A percentile compares a stretch with the other conserved stretches of the same genome.
Evolutionary conservation across 2,888 invertebrate genomes (phyloP).

Genomic region (Oxycera nigricornis): DNA sequence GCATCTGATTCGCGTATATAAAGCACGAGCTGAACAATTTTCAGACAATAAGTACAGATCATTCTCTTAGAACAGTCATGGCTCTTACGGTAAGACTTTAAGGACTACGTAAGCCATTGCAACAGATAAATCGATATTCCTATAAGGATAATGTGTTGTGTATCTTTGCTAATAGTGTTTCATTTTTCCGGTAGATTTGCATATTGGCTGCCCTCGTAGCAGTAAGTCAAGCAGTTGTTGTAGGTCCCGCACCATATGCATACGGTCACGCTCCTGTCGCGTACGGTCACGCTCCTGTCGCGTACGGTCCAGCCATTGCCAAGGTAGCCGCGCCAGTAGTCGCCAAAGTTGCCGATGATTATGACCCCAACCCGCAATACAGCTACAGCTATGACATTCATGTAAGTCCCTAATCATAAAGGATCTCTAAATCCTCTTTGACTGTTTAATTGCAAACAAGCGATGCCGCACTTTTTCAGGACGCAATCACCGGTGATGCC

Average conservation of each 20-base stretch:
- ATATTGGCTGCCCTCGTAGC: constrained; percentile 56
- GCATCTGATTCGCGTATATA: constrained; percentile 44
- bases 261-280: constrained; percentile 47
- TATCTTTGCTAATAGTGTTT: neutral
- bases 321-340: constrained; percentile 56
- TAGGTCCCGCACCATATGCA: constrained; percentile 52
- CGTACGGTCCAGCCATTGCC: constrained; percentile 50
- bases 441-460: neutral
- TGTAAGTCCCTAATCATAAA: too few relatives aligned
- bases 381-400: constrained; percentile 66
- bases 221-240: constrained; percentile 55
- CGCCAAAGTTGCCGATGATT: constrained; percentile 51
- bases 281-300: constrained; percentile 18
- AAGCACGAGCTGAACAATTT: constrained; percentile 40
- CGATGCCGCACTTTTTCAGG: constrained; percentile 49
- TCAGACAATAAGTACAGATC: constrained; percentile 58
- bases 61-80: constrained; percentile 59
- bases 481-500: constrained; percentile 65
- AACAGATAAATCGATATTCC: neutral
- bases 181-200: constrained; percentile 30
- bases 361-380: constrained; percentile 66
- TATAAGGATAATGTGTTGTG: neutral
- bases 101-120: neutral
- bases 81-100: constrained; percentile 55
- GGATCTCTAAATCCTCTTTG: too few relatives aligned